These are phyloP conservation scores for Himalopsyche phryganea DNA, from an alignment of 1,140 invertebrate genomes.

Conservation along the genomic window DNA sequence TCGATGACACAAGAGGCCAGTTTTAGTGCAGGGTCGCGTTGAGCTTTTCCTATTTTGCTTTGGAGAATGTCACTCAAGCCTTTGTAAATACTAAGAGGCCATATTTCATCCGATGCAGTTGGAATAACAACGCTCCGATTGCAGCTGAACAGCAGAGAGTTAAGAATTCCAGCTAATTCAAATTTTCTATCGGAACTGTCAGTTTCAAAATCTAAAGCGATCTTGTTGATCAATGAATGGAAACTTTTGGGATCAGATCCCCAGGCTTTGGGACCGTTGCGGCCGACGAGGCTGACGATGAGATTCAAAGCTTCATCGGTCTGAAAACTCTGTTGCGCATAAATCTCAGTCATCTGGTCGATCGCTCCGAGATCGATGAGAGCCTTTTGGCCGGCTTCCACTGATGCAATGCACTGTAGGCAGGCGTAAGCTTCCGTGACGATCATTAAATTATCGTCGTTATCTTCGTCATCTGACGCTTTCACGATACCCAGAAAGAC, in stretches of 20 bases:
- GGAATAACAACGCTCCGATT: slow-evolving; percentile 60
- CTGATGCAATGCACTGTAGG: slow-evolving; percentile 71
- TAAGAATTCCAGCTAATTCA: slow-evolving; percentile 73
- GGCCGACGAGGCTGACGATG: slow-evolving; percentile 65
- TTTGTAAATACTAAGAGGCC: slow-evolving; percentile 75
- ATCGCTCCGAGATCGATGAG: slow-evolving; percentile 73
- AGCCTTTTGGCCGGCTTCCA: slow-evolving; percentile 69
- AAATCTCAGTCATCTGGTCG: slow-evolving; percentile 78
- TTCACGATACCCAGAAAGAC: slow-evolving; percentile 79
- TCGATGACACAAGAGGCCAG: slow-evolving; percentile 77
- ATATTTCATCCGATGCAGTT: slow-evolving; percentile 64
- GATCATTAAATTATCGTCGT: slow-evolving; percentile 82
- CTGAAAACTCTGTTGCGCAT: slow-evolving; percentile 79
- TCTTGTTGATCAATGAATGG: slow-evolving; percentile 77
- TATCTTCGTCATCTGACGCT: slow-evolving; percentile 72
- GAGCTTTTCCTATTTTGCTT: slow-evolving; percentile 81
- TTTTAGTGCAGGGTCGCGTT: slow-evolving; percentile 82
- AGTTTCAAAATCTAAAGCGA: slow-evolving; percentile 80
- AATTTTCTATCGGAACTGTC: slow-evolving; percentile 86
- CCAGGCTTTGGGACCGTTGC: slow-evolving; percentile 71
- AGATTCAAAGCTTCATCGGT: slow-evolving; percentile 81
- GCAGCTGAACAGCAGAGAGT: slow-evolving; percentile 70
- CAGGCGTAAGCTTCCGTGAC: slow-evolving; percentile 85
- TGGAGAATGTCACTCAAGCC: slow-evolving; percentile 76
- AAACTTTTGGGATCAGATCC: slow-evolving; percentile 68